Percentiles rank a stretch among this genome's conserved stretches.
Evolutionary conservation across 2,797 vertebrate genomes (phyloP).

Genomic region (Argentina silus): DNA sequence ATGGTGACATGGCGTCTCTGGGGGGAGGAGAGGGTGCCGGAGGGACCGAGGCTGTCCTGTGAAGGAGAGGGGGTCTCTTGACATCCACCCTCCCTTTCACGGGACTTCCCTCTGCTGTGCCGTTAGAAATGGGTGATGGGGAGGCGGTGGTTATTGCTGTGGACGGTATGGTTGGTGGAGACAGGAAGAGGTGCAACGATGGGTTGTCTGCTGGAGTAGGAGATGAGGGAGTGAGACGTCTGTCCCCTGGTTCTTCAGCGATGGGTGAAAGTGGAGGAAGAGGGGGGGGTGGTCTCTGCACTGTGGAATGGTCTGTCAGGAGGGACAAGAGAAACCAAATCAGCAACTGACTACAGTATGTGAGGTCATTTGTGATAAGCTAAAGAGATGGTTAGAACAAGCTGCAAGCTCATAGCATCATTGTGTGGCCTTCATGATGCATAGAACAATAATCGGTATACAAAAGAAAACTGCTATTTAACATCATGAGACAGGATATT

Average conservation of each 20-base stretch:
- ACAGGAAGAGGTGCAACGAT: constrained; percentile 27
- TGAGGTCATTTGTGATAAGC: neutral
- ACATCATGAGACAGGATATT: no score
- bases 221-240: constrained; percentile 52
- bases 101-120: constrained; percentile 27
- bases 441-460: no score
- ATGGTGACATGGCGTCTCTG: constrained; percentile 22
- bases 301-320: constrained; percentile 69
- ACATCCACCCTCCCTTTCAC: constrained; percentile 36
- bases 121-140: constrained; percentile 10
- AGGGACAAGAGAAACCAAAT: neutral
- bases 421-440: neutral
- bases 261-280: constrained; percentile 83
- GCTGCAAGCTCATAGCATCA: neutral
- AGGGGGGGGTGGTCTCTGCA: constrained; percentile 77
- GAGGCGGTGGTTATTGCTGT: constrained; percentile 52
- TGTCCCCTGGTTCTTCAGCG: constrained; percentile 78
- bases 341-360: neutral
- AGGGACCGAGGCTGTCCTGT: constrained; percentile 27
- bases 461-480: no score
- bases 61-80: constrained; percentile 12
- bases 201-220: constrained; percentile 51
- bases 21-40: constrained; percentile 4
- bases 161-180: constrained; percentile 39
- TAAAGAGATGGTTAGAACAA: constrained; percentile 19